Evolutionary conservation across 2,797 vertebrate genomes (phyloP), one percentile per base, ranked within the genome.

Genomic region (Catostomus latipinnis): DNA sequence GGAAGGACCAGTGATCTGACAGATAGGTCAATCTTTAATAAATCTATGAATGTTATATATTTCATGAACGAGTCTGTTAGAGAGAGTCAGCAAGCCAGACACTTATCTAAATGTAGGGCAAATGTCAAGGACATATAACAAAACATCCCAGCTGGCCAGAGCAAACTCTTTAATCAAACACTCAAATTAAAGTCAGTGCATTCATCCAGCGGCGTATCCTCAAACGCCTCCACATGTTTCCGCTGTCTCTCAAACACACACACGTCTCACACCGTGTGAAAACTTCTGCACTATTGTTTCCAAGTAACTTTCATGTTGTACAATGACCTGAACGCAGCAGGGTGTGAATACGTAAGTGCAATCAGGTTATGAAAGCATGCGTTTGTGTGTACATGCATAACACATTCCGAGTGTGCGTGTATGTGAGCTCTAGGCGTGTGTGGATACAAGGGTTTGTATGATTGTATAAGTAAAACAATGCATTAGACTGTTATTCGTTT

Each of bases 391-490:
- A 7, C 6, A 46, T 72, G 11, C 50, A 62, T 73, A 13, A 68
- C 22, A 54, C 49, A 52, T 50, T 12, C 22, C 22, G 22, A 22
- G 22, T 80, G 71, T 65, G 61, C 13, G 8, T 70, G 11, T 34
- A 50, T 54, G 46, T 45, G 50, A 72, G 50, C 13, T 50, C n/a
- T 11, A 53, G 14, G 22, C 18, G 63, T 78, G 67, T 22, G 43
- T 11, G 34, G 13, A 9, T 10, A 58, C 2, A 61, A 11, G 71
- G 34, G 75, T 45, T 57, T 65, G 58, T 65, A 8, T 7, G 61
- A 48, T 54, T 66, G 9, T 12, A 45, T 61, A 67, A 71, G 13
- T 16, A 52, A 65, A 71, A 75, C 73, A 66, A 66, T 65, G 34
- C 14, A 45, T 53, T 52, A 14, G 16, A 5, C 22, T 53, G 43